A percentile compares a stretch with the other conserved stretches of the same genome.
These are phyloP conservation scores for Popillia japonica DNA, from an alignment of 1,140 invertebrate species.

Conservation along the genomic window DNA sequence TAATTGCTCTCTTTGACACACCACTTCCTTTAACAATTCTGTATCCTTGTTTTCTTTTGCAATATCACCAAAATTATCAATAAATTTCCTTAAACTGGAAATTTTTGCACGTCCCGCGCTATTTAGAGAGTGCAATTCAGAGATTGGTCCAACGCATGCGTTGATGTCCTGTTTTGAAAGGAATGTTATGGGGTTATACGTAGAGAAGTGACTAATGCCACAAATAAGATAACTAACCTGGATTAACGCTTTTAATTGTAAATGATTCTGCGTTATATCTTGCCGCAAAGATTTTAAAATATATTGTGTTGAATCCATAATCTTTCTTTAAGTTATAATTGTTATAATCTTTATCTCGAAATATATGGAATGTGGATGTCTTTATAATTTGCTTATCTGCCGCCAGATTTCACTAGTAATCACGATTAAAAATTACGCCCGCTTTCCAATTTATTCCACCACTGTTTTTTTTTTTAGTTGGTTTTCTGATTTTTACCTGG, in stretches of 20 bases:
- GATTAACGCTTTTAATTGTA: slow-evolving; percentile 79
- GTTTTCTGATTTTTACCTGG: no score
- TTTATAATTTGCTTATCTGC: background rate
- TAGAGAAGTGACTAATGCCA: slow-evolving; percentile 2
- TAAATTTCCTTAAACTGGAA: slow-evolving; percentile 69
- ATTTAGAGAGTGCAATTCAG: slow-evolving; percentile 75
- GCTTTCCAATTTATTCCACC: no score
- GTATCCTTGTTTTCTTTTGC: slow-evolving; percentile 72
- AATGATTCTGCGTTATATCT: slow-evolving; percentile 74
- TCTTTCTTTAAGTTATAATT: slow-evolving; percentile 18
- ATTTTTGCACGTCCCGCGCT: slow-evolving; percentile 75
- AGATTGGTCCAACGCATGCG: slow-evolving; percentile 71
- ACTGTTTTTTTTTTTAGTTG: no score
- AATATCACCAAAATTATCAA: slow-evolving; percentile 72
- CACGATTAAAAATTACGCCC: no score
- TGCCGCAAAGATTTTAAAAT: slow-evolving; percentile 60
- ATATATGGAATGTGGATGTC: slow-evolving; percentile 15
- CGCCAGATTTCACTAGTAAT: background rate
- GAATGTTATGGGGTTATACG: slow-evolving; percentile 38
- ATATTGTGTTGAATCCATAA: slow-evolving; percentile 56
- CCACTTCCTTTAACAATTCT: slow-evolving; percentile 69
- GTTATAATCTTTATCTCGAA: background rate
- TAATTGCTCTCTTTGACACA: slow-evolving; percentile 73
- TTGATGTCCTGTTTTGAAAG: slow-evolving; percentile 68
- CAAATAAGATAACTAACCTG: slow-evolving; percentile 67